Evolutionary conservation across 2,113 vertebrate species (phyloP).

Genomic region (Prietella phreatophila): DNA sequence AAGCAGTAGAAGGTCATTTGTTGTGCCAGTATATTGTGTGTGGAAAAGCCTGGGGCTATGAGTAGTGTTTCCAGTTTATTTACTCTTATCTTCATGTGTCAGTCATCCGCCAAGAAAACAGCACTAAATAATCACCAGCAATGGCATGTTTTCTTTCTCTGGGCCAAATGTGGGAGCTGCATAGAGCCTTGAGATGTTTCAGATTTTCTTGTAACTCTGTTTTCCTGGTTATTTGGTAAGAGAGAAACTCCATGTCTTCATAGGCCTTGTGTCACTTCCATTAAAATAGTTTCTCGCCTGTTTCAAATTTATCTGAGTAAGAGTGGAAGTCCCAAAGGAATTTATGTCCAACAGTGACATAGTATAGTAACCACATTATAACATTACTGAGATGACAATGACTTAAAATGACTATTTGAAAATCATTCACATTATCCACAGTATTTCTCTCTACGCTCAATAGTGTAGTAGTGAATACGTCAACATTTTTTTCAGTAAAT

Average conservation of each 20-base stretch:
- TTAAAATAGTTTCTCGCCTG: neutral
- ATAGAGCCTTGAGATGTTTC: conserved; percentile 13
- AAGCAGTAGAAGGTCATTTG: conserved; percentile 24
- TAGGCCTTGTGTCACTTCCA: conserved; percentile 6
- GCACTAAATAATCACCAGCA: conserved; percentile 23
- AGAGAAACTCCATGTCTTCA: neutral
- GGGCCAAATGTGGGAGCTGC: conserved; percentile 12
- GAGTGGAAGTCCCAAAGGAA: neutral
- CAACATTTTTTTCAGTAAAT: too few relatives aligned
- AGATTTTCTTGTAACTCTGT: neutral
- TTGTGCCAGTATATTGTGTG: conserved; percentile 3
- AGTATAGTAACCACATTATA: neutral
- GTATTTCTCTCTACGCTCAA: neutral
- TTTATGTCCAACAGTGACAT: neutral
- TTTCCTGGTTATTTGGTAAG: neutral
- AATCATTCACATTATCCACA: neutral
- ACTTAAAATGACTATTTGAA: too few relatives aligned
- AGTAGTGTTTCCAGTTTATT: conserved; percentile 27
- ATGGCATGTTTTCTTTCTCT: conserved; percentile 31
- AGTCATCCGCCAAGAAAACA: conserved; percentile 20
- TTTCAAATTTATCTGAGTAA: neutral
- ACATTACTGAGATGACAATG: neutral
- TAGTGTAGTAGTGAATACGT: too few relatives aligned
- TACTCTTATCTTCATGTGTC: conserved; percentile 24
- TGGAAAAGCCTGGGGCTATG: conserved; percentile 18